Percentiles rank a stretch among this genome's conserved stretches.
Evolutionary conservation across 2,797 vertebrate species (phyloP).

Genomic region (Chelidonichthys spinosus): DNA sequence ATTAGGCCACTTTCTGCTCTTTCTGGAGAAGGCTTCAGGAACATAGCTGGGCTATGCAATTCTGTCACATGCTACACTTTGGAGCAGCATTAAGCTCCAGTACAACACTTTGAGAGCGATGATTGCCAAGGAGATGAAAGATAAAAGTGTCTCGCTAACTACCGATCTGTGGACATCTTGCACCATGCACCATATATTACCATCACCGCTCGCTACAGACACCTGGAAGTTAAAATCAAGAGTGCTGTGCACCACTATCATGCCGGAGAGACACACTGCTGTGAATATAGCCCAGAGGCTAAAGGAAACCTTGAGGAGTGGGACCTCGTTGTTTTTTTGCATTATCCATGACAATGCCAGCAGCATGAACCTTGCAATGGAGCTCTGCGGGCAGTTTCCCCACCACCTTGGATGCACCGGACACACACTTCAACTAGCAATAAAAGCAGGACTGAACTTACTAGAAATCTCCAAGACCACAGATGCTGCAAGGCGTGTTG

Average conservation of each 20-base stretch:
- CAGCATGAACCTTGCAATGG: not conserved
- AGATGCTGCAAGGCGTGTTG: not conserved
- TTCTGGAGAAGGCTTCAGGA: too few species aligned
- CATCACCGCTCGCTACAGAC: not conserved
- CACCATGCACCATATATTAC: not conserved
- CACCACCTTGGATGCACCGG: not conserved
- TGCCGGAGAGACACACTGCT: not conserved
- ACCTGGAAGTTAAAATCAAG: not conserved
- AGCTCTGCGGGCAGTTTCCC: not conserved
- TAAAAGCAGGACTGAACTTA: not conserved
- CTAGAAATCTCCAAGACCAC: not conserved
- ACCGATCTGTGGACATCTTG: not conserved
- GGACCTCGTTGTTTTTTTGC: not conserved
- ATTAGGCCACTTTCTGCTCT: too few species aligned
- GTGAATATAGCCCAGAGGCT: not conserved
- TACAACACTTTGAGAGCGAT: not conserved
- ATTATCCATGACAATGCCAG: not conserved
- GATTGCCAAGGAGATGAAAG: not conserved
- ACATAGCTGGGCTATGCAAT: too few species aligned
- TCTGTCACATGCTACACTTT: too few species aligned
- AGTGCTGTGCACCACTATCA: not conserved
- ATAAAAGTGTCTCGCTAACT: not conserved
- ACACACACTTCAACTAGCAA: not conserved
- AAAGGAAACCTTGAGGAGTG: not conserved
- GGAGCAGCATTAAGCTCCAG: too few species aligned